Evolutionary conservation across 2,888 invertebrate genomes (phyloP), one percentile per base, ranked within the genome.

Genomic region (Sinodicranocentrus sp.): DNA sequence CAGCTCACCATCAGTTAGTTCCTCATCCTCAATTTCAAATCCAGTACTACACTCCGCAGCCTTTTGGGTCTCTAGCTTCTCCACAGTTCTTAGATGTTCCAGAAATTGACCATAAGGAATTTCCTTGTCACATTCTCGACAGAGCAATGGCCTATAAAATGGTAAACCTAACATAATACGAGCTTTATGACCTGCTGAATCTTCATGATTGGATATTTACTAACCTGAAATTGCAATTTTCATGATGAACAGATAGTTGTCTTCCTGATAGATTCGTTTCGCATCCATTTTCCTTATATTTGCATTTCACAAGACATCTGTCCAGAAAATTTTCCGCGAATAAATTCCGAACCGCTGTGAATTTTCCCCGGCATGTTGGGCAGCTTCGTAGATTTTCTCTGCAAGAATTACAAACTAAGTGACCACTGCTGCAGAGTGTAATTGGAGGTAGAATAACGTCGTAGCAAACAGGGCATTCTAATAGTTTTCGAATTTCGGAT

Each of bases 391-490:
- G 65, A 21, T 84, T 57, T 25, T 61, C 48, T n/a, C 73, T 61
- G 70, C 87, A 87, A 10, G 57, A 23, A 10, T 78, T 70, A 54
- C 87, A 87, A 10, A 86, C 68, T 6, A 68, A 43, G 57, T 87
- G 87, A 15, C 87, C 87, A 2, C 48, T 48, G 1, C 39, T 52
- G 26, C 87, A 87, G 3, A 82, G 67, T 1, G 70, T 54, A 13
- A 86, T 84, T 15, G 87, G 87, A 10, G 87, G 85, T 2, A 86
- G 52, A 1, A 82, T 75, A 13, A 83, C 67, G 39, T 85, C 83
- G 57, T 82, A 85, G 57, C 87, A 87, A 8, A 87, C 85, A 0
- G 87, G 87, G 19, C 87, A 87, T 63, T 85, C 85, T 0, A 87
- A 33, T 21, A 85, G 10, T 28, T 76, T 75, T 1, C 61, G 54